A percentile compares a stretch with the other conserved stretches of the same genome.
These are phyloP conservation scores for Prenolepis imparis DNA, from an alignment of 2,888 invertebrate genomes.

Conservation along the genomic window DNA sequence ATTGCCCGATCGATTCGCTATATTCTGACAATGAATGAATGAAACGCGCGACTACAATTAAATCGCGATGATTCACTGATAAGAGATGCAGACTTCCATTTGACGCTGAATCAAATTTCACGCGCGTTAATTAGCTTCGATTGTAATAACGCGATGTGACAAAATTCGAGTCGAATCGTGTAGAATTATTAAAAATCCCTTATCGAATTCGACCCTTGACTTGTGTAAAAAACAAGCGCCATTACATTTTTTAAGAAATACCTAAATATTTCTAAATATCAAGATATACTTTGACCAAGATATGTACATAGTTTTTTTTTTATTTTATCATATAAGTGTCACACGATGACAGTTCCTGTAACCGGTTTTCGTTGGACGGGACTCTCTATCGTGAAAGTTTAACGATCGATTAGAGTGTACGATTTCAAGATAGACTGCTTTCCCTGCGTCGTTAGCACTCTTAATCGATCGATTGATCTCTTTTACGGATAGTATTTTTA, in stretches of 20 bases:
- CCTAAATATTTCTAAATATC: background rate
- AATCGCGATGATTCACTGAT: background rate
- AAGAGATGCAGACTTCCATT: background rate
- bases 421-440: constrained; percentile 12
- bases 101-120: background rate
- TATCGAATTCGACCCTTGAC: background rate
- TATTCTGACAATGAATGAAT: background rate
- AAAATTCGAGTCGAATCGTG: background rate
- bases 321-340: background rate
- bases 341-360: background rate
- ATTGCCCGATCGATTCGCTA: background rate
- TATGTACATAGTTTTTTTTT: background rate
- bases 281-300: background rate
- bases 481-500: constrained; percentile 5
- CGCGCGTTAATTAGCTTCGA: constrained; percentile 2
- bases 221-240: background rate
- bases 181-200: background rate
- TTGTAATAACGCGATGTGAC: background rate
- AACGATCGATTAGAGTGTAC: constrained; percentile 9
- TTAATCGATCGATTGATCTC: constrained; percentile 53
- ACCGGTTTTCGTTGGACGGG: background rate
- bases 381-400: background rate
- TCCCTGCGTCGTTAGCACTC: background rate
- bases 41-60: background rate
- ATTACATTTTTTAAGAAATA: too few relatives aligned